These are phyloP conservation scores for Myxocyprinus asiaticus DNA, from an alignment of 2,113 vertebrate genomes.

Conservation along the genomic window DNA sequence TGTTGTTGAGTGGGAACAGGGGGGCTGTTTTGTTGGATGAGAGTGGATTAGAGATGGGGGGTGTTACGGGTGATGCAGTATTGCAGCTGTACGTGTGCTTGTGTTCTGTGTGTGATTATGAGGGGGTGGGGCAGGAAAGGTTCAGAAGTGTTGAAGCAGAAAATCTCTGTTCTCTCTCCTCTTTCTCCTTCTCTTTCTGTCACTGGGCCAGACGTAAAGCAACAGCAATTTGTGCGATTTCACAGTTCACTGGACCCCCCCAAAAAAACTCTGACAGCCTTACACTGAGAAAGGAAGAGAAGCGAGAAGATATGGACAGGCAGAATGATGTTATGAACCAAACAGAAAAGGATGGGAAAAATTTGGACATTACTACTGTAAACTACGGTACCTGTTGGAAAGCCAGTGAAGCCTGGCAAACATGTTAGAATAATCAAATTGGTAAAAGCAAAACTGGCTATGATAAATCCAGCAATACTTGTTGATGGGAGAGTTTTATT, in stretches of 20 bases:
- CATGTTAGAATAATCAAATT: no score
- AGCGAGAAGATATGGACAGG: conserved; percentile 42
- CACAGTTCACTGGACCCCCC: conserved; percentile 72
- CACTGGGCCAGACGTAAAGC: conserved; percentile 72
- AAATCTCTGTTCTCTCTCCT: conserved; percentile 65
- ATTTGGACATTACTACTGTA: no score
- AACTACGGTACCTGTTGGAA: no score
- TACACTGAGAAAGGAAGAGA: conserved; percentile 50
- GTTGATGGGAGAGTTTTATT: no score
- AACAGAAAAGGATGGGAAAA: conserved; percentile 44
- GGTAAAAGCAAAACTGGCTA: no score
- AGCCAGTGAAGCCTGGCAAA: no score
- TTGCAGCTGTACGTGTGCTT: conserved; percentile 72
- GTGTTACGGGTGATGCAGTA: conserved; percentile 46
- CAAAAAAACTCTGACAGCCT: conserved; percentile 65
- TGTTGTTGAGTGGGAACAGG: conserved; percentile 62
- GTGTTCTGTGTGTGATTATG: conserved; percentile 65
- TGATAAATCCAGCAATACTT: no score
- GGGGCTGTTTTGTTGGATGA: conserved; percentile 38
- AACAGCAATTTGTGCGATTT: conserved; percentile 83
- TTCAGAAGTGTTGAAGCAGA: conserved; percentile 80
- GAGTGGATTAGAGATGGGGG: conserved; percentile 37
- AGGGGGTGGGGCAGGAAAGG: conserved; percentile 58
- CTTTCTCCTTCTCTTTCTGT: conserved; percentile 56
- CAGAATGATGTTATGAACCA: conserved; percentile 38